Conservation (phyloP, 2,113 vertebrate genomes). For the Callithrix jacchus region DNA sequence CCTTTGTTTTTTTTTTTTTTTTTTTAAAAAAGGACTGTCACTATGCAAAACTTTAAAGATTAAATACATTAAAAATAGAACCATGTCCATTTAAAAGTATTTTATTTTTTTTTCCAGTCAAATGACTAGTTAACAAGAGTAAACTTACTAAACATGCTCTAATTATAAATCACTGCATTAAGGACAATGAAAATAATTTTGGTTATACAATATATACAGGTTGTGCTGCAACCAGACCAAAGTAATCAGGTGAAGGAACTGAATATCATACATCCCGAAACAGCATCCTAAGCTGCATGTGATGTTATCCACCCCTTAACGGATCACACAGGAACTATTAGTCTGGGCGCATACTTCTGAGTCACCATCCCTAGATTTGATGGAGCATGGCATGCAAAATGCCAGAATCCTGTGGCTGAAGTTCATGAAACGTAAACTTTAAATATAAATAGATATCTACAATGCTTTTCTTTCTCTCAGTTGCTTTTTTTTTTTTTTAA, state of each 20-base stretch:
- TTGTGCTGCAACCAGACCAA: constrained; percentile 95
- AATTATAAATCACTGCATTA: constrained; percentile 88
- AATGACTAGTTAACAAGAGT: constrained; percentile 85
- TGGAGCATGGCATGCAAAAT: constrained; percentile 68
- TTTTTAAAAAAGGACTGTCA: neutral
- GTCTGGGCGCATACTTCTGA: constrained; percentile 61
- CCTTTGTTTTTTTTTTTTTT: neutral
- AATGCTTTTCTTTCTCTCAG: constrained; percentile 74
- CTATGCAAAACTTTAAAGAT: neutral
- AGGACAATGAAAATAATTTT: constrained; percentile 89
- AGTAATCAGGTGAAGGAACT: constrained; percentile 84
- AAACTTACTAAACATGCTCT: constrained; percentile 86
- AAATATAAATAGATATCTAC: constrained; percentile 87
- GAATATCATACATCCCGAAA: constrained; percentile 85
- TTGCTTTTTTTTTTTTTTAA: constrained; percentile 49
- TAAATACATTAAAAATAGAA: constrained; percentile 31
- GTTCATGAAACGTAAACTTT: constrained; percentile 73
- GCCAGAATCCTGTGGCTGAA: constrained; percentile 73
- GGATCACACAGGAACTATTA: constrained; percentile 73
- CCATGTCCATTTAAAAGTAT: constrained; percentile 84
- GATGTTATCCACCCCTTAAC: constrained; percentile 74
- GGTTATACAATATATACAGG: constrained; percentile 91
- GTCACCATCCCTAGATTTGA: constrained; percentile 43
- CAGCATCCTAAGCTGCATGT: constrained; percentile 78
- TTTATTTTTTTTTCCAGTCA: constrained; percentile 92